A percentile compares a stretch with the other conserved stretches of the same genome.
phyloP scores from a whole-genome alignment of 1,140 invertebrate species.

The Neoseiulus cucumeris region DNA sequence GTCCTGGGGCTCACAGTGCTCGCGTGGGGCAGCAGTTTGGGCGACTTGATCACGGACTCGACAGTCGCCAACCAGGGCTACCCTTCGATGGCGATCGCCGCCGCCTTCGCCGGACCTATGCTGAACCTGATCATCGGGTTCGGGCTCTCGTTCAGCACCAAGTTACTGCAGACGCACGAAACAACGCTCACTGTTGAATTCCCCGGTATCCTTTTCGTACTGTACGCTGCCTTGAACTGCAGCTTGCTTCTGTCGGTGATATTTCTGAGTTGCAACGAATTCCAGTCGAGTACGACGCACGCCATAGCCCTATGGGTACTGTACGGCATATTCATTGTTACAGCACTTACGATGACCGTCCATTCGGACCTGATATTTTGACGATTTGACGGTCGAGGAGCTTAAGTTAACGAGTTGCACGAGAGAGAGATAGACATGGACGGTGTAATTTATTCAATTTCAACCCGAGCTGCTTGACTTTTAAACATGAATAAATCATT shows the following conservation, averaged over 20 bases:
- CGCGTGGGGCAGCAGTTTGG: conserved; percentile 34
- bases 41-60: conserved; percentile 33
- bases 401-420: too few species aligned
- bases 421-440: too few species aligned
- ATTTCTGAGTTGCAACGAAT: background rate
- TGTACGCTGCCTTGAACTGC: background rate
- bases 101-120: conserved; percentile 34
- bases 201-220: background rate
- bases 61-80: conserved; percentile 31
- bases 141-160: background rate
- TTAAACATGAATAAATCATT: too few species aligned
- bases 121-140: conserved; percentile 23
- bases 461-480: too few species aligned
- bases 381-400: too few species aligned
- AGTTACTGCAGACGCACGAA: background rate
- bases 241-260: background rate
- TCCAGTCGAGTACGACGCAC: background rate
- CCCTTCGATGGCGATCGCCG: conserved; percentile 33
- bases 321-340: background rate
- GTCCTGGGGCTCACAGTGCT: conserved; percentile 33
- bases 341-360: background rate
- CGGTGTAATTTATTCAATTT: too few species aligned
- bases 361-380: background rate
- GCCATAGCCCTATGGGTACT: background rate
- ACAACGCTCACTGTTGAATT: background rate